A percentile compares a stretch with the other conserved stretches of the same genome.
Conservation (phyloP, 2,113 vertebrate species). For the Epinephelus fuscoguttatus region DNA sequence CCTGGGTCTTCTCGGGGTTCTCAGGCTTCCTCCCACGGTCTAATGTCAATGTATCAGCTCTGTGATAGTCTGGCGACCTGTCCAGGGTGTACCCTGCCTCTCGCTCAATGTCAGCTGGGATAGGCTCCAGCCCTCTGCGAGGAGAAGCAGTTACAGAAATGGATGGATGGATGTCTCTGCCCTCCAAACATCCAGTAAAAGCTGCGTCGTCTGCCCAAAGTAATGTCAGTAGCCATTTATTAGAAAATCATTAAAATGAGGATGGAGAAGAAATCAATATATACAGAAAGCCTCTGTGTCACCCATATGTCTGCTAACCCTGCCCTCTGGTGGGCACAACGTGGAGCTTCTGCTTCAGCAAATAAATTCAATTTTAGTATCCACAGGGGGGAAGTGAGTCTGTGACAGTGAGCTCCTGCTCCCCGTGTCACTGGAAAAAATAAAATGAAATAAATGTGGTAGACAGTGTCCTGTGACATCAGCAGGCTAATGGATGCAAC, state of each 20-base stretch:
- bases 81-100: too few relatives aligned
- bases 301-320: neutral
- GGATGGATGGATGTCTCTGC: neutral
- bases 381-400: neutral
- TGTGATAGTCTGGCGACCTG: too few relatives aligned
- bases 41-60: too few relatives aligned
- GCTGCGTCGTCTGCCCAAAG: neutral
- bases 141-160: too few relatives aligned
- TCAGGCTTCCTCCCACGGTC: too few relatives aligned
- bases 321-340: slow-evolving; percentile 52
- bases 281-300: neutral
- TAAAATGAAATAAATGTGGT: neutral
- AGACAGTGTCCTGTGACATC: neutral
- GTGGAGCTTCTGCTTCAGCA: neutral
- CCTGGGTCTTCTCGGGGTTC: too few relatives aligned
- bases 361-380: neutral
- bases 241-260: neutral
- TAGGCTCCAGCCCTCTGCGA: too few relatives aligned
- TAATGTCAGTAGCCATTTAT: neutral
- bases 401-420: neutral
- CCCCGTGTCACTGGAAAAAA: neutral
- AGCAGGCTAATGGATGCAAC: neutral
- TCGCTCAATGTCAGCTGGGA: too few relatives aligned
- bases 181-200: neutral
- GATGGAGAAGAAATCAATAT: neutral